phyloP scores from a whole-genome alignment of 2,888 invertebrate genomes.

The Dorcus parallelipipedus region DNA sequence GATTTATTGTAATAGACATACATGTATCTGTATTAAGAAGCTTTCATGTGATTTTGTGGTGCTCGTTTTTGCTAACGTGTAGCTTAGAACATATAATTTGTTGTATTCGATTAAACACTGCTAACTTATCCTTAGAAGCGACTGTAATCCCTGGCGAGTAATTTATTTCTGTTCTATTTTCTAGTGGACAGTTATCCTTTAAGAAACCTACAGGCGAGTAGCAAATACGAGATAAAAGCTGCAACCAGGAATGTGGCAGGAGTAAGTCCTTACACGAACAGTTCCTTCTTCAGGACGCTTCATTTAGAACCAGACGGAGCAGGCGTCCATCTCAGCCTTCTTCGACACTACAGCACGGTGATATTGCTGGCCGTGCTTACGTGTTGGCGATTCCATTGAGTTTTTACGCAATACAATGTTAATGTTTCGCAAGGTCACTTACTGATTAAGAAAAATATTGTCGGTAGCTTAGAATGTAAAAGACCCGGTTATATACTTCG shows the following conservation, averaged over 20 bases:
- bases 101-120: too few relatives aligned
- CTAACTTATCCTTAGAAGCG: too few relatives aligned
- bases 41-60: too few relatives aligned
- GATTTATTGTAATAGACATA: too few relatives aligned
- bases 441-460: too few relatives aligned
- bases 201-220: slow-evolving; percentile 49
- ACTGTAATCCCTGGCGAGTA: not conserved
- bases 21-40: too few relatives aligned
- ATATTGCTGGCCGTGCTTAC: not conserved
- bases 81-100: too few relatives aligned
- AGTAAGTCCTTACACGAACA: slow-evolving; percentile 43
- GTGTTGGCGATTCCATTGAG: not conserved
- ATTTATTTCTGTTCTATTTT: slow-evolving; percentile 3
- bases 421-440: too few relatives aligned
- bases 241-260: slow-evolving; percentile 57
- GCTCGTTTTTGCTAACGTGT: too few relatives aligned
- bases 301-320: slow-evolving; percentile 16
- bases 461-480: too few relatives aligned
- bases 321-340: not conserved
- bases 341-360: not conserved
- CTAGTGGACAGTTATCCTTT: slow-evolving; percentile 53
- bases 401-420: not conserved
- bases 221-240: slow-evolving; percentile 54
- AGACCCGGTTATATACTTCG: too few relatives aligned
- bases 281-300: slow-evolving; percentile 35